phyloP scores from a whole-genome alignment of 2,797 vertebrate genomes.

The Falco columbarius region DNA sequence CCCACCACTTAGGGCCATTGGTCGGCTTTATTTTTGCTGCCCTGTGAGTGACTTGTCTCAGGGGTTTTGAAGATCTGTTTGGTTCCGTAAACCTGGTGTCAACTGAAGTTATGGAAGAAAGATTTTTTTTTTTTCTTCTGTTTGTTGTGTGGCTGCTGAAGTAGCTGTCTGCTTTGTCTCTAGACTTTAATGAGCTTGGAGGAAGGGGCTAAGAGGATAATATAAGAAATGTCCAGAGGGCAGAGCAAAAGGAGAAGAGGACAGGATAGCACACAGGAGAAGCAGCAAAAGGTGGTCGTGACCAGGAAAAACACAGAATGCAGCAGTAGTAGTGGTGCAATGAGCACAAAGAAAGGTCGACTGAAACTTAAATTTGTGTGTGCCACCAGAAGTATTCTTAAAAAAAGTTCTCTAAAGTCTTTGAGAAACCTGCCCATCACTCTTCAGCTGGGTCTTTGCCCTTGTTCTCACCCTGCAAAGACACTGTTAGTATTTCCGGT shows the following conservation, averaged over 20 bases:
- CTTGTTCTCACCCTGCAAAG: not conserved
- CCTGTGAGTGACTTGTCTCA: not conserved
- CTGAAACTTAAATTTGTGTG: not conserved
- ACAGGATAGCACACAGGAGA: not conserved
- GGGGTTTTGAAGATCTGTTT: not conserved
- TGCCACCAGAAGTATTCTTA: not conserved
- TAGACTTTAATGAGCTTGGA: not conserved
- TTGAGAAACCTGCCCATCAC: not conserved
- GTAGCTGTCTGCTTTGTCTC: not conserved
- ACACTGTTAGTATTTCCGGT: not conserved
- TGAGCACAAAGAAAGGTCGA: not conserved
- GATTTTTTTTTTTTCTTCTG: not conserved
- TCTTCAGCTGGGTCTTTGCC: not conserved
- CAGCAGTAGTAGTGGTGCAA: not conserved
- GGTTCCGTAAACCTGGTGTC: not conserved
- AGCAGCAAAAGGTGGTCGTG: not conserved
- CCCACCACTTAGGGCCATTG: accelerated
- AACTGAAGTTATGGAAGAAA: not conserved
- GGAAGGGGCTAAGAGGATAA: not conserved
- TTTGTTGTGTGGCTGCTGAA: not conserved
- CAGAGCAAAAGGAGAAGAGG: not conserved
- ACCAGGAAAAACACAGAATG: not conserved
- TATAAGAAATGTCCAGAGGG: not conserved
- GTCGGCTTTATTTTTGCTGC: not conserved
- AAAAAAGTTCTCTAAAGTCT: not conserved